These are phyloP conservation scores for Dendropsophus ebraccatus DNA, from an alignment of 2,113 vertebrate genomes.

Conservation along the genomic window DNA sequence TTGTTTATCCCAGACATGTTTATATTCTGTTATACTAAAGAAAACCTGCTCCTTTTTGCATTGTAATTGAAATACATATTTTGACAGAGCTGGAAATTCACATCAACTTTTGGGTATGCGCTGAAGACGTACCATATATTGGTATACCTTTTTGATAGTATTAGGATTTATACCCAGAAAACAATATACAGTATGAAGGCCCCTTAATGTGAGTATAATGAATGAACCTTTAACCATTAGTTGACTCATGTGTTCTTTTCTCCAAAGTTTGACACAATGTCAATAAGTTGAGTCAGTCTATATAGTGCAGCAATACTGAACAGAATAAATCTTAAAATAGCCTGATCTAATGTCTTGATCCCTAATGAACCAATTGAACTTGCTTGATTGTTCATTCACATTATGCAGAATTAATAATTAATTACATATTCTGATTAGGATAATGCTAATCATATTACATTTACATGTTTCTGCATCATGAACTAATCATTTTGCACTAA, in stretches of 20 bases:
- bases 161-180: no score
- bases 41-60: no score
- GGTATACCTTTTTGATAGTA: no score
- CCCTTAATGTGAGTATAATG: no score
- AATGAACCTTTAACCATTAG: neutral
- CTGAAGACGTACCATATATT: no score
- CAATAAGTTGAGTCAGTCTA: neutral
- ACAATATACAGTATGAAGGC: no score
- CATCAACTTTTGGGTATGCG: no score
- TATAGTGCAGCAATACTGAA: neutral
- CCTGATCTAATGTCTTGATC: neutral
- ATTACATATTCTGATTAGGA: conserved; percentile 6
- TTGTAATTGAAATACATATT: no score
- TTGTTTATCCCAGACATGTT: no score
- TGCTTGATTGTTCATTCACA: neutral
- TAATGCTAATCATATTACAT: conserved; percentile 27
- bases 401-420: conserved; percentile 20
- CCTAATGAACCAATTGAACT: neutral
- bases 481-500: neutral
- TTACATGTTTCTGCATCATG: conserved; percentile 18
- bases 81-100: no score
- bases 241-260: neutral
- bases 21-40: no score
- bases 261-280: neutral
- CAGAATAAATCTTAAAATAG: neutral